Base-by-base conservation (phyloP, 2,113 vertebrate genomes). In the Pongo abelii region DNA sequence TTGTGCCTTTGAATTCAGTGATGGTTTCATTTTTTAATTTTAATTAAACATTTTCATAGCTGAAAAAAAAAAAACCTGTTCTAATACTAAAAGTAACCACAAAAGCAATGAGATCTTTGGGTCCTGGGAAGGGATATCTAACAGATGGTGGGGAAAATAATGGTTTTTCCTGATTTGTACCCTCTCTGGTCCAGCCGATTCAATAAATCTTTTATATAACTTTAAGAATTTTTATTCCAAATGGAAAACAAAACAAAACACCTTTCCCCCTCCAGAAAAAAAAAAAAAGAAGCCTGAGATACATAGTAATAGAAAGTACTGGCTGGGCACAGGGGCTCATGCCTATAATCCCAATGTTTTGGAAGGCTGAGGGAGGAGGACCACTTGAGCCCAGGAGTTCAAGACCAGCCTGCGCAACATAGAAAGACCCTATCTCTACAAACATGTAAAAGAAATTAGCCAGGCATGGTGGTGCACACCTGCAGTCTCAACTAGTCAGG, bases 211-310 rank as follows among this genome's bases (percentile, higher is more conserved):
- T 48, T 50, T 69, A 48, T 2, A 55, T 81, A 79, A 89, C 72
- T 78, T 79, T 30, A 83, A 93, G 8, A 79, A 94, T 72, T 88
- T 35, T 75, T 10, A 89, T 61, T 81, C 70, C 55, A 92, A 95
- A 69, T 89, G 50, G 32, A 87, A 89, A 18, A n/a, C 27, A 80
- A 89, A 86, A 48, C 38, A 81, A n/a, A 94, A 84, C 48, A 80
- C 10, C 38, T 64, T 64, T 64, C 27, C 12, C 12, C 61, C 61
- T 64, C 27, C 3, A 59, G 23, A 59, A 64, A 27, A 61, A 12
- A 61, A 61, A 27, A 30, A 80, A 27, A 17, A 48, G 23, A 48
- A 35, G 5, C 22, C 18, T 78, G 40, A 6, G 11, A 46, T 79
- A 52, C 3, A 1, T 50, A 67, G 16, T 59, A 79, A 87, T 52